Evolutionary conservation across 2,888 invertebrate genomes (phyloP), one percentile per base, ranked within the genome.

Genomic region (Silvanus unidentatus): DNA sequence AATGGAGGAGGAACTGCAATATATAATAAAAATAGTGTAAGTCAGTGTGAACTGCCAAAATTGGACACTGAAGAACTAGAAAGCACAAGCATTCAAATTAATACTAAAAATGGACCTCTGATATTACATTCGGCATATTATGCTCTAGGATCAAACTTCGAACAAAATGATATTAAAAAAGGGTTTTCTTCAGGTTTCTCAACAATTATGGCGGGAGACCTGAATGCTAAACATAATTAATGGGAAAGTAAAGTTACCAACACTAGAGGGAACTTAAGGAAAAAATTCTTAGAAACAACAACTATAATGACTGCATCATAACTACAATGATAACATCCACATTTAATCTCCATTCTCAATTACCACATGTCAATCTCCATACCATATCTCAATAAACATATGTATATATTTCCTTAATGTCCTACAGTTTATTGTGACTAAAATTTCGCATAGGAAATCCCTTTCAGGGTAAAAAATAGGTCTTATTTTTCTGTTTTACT

Each of bases 161-260:
- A 12, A 8, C 11, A 12, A 12, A 32, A 12, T 12, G 32, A 32
- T 12, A 12, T 32, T 12, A 12, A 32, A 32, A 32, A 32, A 32
- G 11, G 4, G 5, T 32, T 32, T 32, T 3, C 3, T 4, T 12
- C 32, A 32, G n/a, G n/a, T 9, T 5, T 5, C 3, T n/a, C 32
- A 5, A 32, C 32, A 8, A 32, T 32, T 32, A 12, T 42, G 13
- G 28, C 34, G 15, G 48, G 48, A 9, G 48, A 48, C n/a, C 15
- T 42, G 2, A 48, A 48, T 14, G 44, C 44, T 8, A 44, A 14
- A 37, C 47, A 47, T 28, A 5, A 15, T 6, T 2, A 6, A 10
- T 48, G 44, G 42, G 39, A 39, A 13, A 39, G 42, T 35, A 12
- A 13, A 14, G 2, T n/a, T 5, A 28, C 38, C 8, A 47, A 47